Evolutionary conservation across 2,888 invertebrate species (phyloP).

Genomic region (Pammene aurita): DNA sequence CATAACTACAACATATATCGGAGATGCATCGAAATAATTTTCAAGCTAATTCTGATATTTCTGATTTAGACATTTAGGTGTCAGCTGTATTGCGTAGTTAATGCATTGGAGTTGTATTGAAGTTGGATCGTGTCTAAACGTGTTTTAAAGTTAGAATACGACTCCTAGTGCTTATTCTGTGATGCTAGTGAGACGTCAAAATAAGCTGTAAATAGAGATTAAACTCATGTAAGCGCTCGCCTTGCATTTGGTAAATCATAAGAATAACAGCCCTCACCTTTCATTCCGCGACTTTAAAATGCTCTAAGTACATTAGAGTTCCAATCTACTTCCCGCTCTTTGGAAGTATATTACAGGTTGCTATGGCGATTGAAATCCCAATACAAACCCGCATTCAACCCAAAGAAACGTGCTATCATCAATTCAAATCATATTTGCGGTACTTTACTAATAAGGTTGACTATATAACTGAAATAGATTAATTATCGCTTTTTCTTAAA

Average conservation of each 20-base stretch:
- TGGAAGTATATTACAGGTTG: not conserved
- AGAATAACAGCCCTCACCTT: not conserved
- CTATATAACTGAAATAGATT: not conserved
- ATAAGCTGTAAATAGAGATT: too few relatives aligned
- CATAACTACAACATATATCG: too few relatives aligned
- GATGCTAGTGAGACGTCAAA: too few relatives aligned
- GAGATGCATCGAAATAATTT: too few relatives aligned
- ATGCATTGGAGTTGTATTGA: too few relatives aligned
- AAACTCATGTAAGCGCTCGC: too few relatives aligned
- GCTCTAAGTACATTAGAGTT: not conserved
- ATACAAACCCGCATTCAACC: not conserved
- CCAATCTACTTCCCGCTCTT: not conserved
- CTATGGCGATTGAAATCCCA: conserved; percentile 1
- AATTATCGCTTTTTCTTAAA: not conserved
- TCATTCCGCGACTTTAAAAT: not conserved
- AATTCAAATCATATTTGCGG: conserved; percentile 7
- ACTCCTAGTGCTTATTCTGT: too few relatives aligned
- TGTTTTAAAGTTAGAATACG: too few relatives aligned
- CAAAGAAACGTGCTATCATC: conserved; percentile 3
- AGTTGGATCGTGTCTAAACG: too few relatives aligned
- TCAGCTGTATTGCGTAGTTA: too few relatives aligned
- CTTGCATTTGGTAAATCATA: not conserved
- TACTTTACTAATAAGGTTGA: not conserved
- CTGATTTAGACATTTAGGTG: too few relatives aligned
- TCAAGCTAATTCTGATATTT: too few relatives aligned